A percentile compares a stretch with the other conserved stretches of the same genome.
Evolutionary conservation across 2,888 invertebrate species (phyloP).

Genomic region (Macaria notata): DNA sequence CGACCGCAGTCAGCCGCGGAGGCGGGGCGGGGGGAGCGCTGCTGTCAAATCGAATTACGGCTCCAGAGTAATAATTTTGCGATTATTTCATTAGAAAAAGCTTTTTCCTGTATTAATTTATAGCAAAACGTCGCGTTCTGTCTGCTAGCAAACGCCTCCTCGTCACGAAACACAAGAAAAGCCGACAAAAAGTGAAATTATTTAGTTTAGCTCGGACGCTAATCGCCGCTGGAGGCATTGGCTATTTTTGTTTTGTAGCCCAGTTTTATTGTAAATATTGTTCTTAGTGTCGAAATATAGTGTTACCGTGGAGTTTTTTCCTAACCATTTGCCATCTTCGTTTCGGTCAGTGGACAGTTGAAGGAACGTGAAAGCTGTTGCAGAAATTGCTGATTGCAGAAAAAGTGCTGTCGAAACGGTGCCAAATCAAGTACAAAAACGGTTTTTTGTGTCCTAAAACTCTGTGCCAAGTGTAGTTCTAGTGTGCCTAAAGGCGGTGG

Average conservation of each 20-base stretch:
- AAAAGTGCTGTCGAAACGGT: conserved; percentile 39
- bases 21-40: conserved; percentile 54
- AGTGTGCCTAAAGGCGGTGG: conserved; percentile 19
- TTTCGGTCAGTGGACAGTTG: conserved; percentile 14
- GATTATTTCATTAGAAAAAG: conserved; percentile 57
- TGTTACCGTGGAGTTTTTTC: conserved; percentile 49
- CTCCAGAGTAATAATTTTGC: conserved; percentile 54
- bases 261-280: conserved; percentile 74
- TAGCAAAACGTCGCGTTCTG: conserved; percentile 41
- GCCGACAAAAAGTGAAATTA: conserved; percentile 26
- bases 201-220: conserved; percentile 26
- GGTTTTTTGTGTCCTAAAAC: conserved; percentile 43
- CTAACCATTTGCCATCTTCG: conserved; percentile 36
- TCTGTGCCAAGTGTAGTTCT: conserved; percentile 50
- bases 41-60: conserved; percentile 69
- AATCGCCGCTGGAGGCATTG: conserved; percentile 39
- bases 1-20: conserved; percentile 61
- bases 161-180: conserved; percentile 42
- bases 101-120: conserved; percentile 64
- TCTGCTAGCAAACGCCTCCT: conserved; percentile 37
- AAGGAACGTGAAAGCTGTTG: conserved; percentile 26
- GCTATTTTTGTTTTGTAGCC: conserved; percentile 76
- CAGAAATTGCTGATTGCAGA: conserved; percentile 20
- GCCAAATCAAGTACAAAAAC: conserved; percentile 50
- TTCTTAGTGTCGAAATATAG: conserved; percentile 64